Evolutionary conservation across 2,113 vertebrate species (phyloP).

Genomic region (Ranitomeya variabilis): DNA sequence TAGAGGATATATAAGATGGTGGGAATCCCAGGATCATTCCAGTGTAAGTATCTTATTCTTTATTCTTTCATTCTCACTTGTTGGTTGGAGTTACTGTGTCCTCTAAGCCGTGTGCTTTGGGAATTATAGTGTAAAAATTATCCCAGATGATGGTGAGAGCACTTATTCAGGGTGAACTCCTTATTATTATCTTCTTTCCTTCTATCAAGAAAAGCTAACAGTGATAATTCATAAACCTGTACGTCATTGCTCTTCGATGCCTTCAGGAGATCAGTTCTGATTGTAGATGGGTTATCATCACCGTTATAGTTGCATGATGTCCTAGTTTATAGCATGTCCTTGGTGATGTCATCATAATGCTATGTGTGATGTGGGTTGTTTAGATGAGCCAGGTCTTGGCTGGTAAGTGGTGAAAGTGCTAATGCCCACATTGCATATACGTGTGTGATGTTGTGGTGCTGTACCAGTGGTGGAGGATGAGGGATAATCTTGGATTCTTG

Average conservation of each 20-base stretch:
- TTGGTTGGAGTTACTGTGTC: neutral
- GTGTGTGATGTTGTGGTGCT: neutral
- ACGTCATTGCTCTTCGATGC: neutral
- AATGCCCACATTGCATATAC: neutral
- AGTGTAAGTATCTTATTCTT: constrained; percentile 30
- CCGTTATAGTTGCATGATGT: neutral
- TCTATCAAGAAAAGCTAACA: neutral
- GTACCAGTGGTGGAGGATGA: neutral
- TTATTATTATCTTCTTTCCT: neutral
- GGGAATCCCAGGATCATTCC: constrained; percentile 49
- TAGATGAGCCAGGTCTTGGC: neutral
- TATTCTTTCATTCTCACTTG: neutral
- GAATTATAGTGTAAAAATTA: neutral
- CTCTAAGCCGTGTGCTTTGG: neutral
- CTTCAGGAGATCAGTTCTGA: neutral
- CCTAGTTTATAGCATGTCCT: neutral
- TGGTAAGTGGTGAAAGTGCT: neutral
- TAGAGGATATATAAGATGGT: constrained; percentile 34
- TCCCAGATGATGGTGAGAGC: neutral
- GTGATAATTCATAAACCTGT: neutral
- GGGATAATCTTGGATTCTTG: neutral
- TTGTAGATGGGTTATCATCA: neutral
- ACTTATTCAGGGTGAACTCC: neutral
- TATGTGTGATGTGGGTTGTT: neutral
- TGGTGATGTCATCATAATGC: neutral